Conservation (phyloP, 2,888 invertebrate species). For the Limenitis camilla region DNA sequence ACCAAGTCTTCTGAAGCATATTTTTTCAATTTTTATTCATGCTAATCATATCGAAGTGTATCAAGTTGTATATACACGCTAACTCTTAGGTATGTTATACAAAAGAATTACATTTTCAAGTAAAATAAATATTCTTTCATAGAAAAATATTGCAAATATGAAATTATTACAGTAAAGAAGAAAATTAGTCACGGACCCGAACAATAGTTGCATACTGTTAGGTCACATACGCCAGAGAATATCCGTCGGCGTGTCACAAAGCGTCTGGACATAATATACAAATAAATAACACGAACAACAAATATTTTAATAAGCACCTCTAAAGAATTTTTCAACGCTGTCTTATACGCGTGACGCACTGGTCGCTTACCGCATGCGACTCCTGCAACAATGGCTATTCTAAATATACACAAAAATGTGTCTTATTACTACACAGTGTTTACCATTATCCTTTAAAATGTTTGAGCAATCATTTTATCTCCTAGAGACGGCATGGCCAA, state of each 20-base stretch:
- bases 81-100: no score
- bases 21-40: no score
- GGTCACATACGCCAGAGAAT: slow-evolving; percentile 50
- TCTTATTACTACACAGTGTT: slow-evolving; percentile 20
- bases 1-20: no score
- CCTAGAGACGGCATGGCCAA: slow-evolving; percentile 60
- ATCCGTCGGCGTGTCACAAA: slow-evolving; percentile 58
- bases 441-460: slow-evolving; percentile 25
- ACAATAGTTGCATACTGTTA: slow-evolving; percentile 45
- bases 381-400: slow-evolving; percentile 20
- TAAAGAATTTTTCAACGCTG: slow-evolving; percentile 64
- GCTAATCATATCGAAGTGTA: no score
- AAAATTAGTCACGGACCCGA: slow-evolving; percentile 59
- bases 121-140: no score
- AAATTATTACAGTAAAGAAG: slow-evolving; percentile 58
- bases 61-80: no score
- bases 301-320: slow-evolving; percentile 73
- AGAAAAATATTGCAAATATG: slow-evolving; percentile 41
- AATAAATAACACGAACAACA: slow-evolving; percentile 73
- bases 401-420: background rate
- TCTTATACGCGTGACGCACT: slow-evolving; percentile 58
- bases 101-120: no score
- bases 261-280: slow-evolving; percentile 55
- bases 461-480: slow-evolving; percentile 20
- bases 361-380: slow-evolving; percentile 22